Percentiles rank a stretch among this genome's conserved stretches.
These are phyloP conservation scores for Pilophorus perplexus DNA, from an alignment of 2,888 invertebrate genomes.

Conservation along the genomic window DNA sequence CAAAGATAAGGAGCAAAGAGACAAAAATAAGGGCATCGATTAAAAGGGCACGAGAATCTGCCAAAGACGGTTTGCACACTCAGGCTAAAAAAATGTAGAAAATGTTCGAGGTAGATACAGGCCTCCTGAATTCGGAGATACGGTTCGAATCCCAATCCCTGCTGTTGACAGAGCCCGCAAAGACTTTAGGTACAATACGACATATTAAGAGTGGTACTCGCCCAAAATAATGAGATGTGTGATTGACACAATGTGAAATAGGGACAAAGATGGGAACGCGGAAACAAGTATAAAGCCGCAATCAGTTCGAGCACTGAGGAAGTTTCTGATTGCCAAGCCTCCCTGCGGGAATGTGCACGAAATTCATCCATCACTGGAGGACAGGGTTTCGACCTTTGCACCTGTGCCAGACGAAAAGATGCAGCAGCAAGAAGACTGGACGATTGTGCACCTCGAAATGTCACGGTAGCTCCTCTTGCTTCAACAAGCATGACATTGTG, in stretches of 20 bases:
- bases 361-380: too few species aligned
- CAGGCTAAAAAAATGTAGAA: not conserved
- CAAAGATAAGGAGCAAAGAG: too few species aligned
- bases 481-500: not conserved
- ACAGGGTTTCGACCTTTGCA: too few species aligned
- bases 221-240: too few species aligned
- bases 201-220: too few species aligned
- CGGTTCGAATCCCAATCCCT: not conserved
- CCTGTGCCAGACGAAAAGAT: too few species aligned
- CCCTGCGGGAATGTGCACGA: not conserved
- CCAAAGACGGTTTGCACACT: too few species aligned
- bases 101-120: not conserved
- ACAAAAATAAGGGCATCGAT: too few species aligned
- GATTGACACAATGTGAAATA: not conserved
- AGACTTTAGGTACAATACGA: not conserved
- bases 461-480: not conserved
- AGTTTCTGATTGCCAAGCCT: not conserved
- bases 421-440: not conserved
- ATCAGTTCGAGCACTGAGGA: not conserved
- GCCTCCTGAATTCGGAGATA: not conserved
- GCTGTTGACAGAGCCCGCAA: not conserved
- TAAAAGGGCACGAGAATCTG: too few species aligned
- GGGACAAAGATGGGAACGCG: not conserved
- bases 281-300: not conserved
- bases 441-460: not conserved